Conservation (phyloP, 2,113 vertebrate species). For the Okapia johnstoni region DNA sequence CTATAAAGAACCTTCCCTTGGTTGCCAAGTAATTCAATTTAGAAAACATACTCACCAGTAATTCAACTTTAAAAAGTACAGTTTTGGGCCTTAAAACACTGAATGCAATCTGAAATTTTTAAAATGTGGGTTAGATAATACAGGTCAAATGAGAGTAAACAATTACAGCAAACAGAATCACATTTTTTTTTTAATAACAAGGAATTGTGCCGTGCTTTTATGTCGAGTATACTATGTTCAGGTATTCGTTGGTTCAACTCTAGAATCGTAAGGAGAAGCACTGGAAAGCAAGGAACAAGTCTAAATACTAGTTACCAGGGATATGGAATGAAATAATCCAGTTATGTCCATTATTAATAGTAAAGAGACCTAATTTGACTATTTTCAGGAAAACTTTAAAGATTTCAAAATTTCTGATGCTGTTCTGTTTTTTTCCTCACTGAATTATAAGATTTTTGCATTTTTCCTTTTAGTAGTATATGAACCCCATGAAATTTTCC, state of each 20-base stretch:
- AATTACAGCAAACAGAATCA: neutral
- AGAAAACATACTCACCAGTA: neutral
- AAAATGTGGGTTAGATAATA: conserved; percentile 39
- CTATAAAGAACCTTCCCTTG: conserved; percentile 55
- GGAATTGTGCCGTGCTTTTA: neutral
- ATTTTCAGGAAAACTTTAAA: neutral
- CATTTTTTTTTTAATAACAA: neutral
- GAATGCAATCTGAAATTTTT: neutral
- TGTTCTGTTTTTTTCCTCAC: neutral
- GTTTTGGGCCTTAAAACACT: conserved; percentile 9
- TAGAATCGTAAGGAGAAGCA: neutral
- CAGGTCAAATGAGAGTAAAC: neutral
- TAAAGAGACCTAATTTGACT: neutral
- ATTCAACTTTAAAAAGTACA: neutral
- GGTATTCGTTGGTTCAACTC: neutral
- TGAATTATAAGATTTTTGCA: neutral
- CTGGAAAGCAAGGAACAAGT: neutral
- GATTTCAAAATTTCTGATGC: neutral
- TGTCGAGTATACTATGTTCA: neutral
- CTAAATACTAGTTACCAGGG: neutral
- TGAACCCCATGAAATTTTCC: neutral
- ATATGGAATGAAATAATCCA: neutral
- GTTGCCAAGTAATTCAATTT: neutral
- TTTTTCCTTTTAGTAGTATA: neutral
- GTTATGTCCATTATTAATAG: neutral